These are phyloP conservation scores for Calliphora vomitoria DNA, from an alignment of 2,888 invertebrate species.

Conservation along the genomic window DNA sequence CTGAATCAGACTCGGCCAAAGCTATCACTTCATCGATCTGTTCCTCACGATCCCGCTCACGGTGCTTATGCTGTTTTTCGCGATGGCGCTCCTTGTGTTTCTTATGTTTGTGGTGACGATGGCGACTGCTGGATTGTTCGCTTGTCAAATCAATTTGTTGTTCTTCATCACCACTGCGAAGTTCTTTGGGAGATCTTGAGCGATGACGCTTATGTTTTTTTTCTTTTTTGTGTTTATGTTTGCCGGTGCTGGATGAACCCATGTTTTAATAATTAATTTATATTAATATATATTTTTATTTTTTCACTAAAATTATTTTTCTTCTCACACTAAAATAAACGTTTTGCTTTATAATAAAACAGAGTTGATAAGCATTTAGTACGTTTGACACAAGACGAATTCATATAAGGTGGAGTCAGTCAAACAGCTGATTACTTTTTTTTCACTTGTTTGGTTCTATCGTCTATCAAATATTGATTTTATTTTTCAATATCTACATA, in stretches of 20 bases:
- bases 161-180: conserved; percentile 74
- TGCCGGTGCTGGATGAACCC: conserved; percentile 83
- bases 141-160: conserved; percentile 68
- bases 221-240: conserved; percentile 83
- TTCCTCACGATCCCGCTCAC: conserved; percentile 74
- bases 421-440: no score
- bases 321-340: conserved; percentile 41
- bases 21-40: conserved; percentile 80
- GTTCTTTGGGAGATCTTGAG: conserved; percentile 57
- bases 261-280: conserved; percentile 76
- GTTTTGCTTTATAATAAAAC: conserved; percentile 40
- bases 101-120: conserved; percentile 80
- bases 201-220: conserved; percentile 81
- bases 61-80: conserved; percentile 77
- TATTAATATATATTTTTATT: conserved; percentile 22
- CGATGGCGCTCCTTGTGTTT: conserved; percentile 82
- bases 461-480: no score
- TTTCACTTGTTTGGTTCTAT: no score
- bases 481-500: no score
- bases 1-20: conserved; percentile 83
- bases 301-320: conserved; percentile 10
- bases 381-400: no score
- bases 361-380: neutral
- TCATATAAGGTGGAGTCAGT: no score
- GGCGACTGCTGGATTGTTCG: conserved; percentile 74